Conservation (phyloP, 1,140 invertebrate species). For the Drosophila trapezifrons region DNA sequence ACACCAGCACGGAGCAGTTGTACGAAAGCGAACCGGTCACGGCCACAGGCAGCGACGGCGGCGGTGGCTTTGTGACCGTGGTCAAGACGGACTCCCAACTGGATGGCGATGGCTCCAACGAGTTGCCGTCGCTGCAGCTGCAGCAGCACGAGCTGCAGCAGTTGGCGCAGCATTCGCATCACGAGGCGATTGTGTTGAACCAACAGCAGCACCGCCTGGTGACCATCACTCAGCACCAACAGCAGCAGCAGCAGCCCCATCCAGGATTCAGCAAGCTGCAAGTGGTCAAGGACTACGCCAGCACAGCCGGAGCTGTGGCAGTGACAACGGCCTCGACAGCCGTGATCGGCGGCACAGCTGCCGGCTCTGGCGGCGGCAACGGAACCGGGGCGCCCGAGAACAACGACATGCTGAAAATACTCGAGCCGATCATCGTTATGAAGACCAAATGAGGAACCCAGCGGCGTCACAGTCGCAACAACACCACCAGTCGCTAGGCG, state of each 20-base stretch:
- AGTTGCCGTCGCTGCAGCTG: conserved; percentile 59
- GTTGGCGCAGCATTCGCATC: conserved; percentile 57
- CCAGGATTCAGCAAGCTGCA: conserved; percentile 64
- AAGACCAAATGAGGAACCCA: conserved; percentile 81
- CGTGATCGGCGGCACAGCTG: conserved; percentile 17
- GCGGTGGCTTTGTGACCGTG: conserved; percentile 58
- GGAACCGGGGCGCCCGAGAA: conserved; percentile 64
- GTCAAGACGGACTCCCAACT: conserved; percentile 62
- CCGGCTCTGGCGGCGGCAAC: conserved; percentile 31
- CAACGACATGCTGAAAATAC: conserved; percentile 83
- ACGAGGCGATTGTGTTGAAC: conserved; percentile 68
- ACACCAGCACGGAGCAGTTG: conserved; percentile 60
- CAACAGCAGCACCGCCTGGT: conserved; percentile 66
- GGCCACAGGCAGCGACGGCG: conserved; percentile 14
- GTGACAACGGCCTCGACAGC: conserved; percentile 5
- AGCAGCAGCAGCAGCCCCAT: conserved; percentile 51
- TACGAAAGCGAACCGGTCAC: conserved; percentile 61
- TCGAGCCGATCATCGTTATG: conserved; percentile 84
- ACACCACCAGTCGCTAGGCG: conserved; percentile 32
- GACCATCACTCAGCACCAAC: conserved; percentile 53
- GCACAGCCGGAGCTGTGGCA: not conserved
- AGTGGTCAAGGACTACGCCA: conserved; percentile 25
- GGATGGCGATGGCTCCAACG: conserved; percentile 62
- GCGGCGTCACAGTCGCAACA: conserved; percentile 48
- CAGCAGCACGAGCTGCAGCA: conserved; percentile 68